Base-by-base conservation (phyloP, 2,888 invertebrate species). In the Nymphalis c-album region DNA sequence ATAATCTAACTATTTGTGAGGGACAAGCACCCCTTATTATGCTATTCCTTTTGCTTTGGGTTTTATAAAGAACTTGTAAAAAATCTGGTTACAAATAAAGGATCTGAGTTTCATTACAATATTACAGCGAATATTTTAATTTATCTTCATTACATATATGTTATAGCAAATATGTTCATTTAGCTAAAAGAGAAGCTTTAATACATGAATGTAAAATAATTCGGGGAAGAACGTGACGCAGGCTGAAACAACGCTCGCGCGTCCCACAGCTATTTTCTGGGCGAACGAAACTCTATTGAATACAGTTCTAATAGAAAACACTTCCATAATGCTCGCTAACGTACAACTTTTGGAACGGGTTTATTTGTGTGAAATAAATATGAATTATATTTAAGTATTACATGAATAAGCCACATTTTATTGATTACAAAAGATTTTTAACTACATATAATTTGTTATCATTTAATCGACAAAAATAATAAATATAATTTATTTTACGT, bases 1-100 rank as follows among this genome's bases (percentile, higher is more conserved):
- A 90, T 90, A 91, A 92, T 91, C 90, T 91, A 85, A 89, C 90
- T 89, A 88, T 91, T 91, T 89, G 87, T 80, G 82, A 86, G 88
- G 90, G 89, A 90, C 88, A 86, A 87, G 85, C 87, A 87, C 87
- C 87, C 90, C 82, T 86, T 82, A 81, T 79, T 76, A 78, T 78
- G 78, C 79, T 82, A 78, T 81, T 82, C 80, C 78, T 75, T 72
- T 72, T 65, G 65, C 65, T 64, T 53, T 57, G 55, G 63, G 55
- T 60, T 68, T 65, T 57, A 63, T 68, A 60, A 58, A 61, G 31
- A 48, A 57, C 55, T 53, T n/a, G 20, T 18, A 60, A 64, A 55
- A 64, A 60, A 46, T 53, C 18, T 64, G 64, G 60, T 60, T 60
- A 60, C 18, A 60, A 40, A 57, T 17, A 18, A 16, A 7, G 13